Base-by-base conservation (phyloP, 2,113 vertebrate species). In the Phylloscopus trochiloides region DNA sequence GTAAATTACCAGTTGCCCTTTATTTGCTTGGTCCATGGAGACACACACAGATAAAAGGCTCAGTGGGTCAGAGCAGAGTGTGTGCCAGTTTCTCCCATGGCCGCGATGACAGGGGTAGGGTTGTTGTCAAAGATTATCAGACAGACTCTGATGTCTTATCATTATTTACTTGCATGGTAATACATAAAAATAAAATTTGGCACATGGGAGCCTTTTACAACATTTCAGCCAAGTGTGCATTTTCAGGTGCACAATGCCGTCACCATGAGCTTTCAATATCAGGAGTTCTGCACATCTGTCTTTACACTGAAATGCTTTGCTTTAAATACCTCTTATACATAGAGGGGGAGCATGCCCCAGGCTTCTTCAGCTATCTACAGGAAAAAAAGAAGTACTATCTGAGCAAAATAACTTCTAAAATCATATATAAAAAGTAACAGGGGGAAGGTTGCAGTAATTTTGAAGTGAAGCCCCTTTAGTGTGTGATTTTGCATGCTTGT, bases 1-100 rank as follows among this genome's bases (percentile, higher is more conserved):
- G 98, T 98, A 99, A 98, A 99, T 99, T 95, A 97, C 96, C 82
- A 8, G 81, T 97, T 98, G 98, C 97, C 98, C 97, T 98, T 98
- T 98, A 97, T 98, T 98, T 98, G 96, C 93, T 92, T 32, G 43
- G 98, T 98, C 98, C 95, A 8, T 96, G 95, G 98, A 98, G 98
- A 98, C 98, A 98, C 96, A 97, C 7, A 54, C 95, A 97, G 98
- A 98, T 98, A 98, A 98, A 98, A 98, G 96, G 74, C 97, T 96
- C 51, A 0, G 82, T 91, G 96, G 98, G 98, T 98, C 98, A 97
- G 94, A 93, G 94, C 96, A 98, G 96, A 79, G 91, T 90, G 84
- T 32, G 59, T 94, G 96, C 95, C 17, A 10, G 97, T 96, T 98
- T 96, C 98, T 98, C 97, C 86, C 3, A 92, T 95, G 97, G 94